Evolutionary conservation across 2,113 vertebrate species (phyloP).

Genomic region (Picathartes gymnocephalus): DNA sequence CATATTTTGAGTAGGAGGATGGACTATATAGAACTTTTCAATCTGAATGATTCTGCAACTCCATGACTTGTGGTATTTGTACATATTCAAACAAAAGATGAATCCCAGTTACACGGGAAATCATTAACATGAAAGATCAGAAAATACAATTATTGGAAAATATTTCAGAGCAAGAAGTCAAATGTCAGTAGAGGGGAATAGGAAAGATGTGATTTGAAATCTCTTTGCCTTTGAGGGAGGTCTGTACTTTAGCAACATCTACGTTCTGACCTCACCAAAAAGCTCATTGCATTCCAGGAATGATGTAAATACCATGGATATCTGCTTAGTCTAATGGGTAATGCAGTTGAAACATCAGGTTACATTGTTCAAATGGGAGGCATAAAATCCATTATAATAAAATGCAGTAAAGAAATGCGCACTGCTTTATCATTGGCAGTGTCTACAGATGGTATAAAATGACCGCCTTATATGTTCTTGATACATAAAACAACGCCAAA

Average conservation of each 20-base stretch:
- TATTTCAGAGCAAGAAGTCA: neutral
- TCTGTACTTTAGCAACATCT: neutral
- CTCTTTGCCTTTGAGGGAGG: neutral
- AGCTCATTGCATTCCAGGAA: neutral
- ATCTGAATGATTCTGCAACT: neutral
- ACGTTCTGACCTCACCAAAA: neutral
- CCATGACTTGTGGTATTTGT: neutral
- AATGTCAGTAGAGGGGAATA: neutral
- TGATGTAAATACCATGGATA: neutral
- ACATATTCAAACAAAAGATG: neutral
- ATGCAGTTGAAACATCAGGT: neutral
- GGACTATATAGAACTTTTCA: neutral
- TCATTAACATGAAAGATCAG: neutral
- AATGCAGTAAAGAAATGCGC: neutral
- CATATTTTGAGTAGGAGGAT: neutral
- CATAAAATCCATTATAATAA: neutral
- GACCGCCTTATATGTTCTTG: neutral
- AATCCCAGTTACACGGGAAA: neutral
- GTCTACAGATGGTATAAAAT: neutral
- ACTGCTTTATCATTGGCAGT: neutral
- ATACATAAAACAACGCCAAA: neutral
- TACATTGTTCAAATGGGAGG: neutral
- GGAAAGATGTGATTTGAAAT: neutral
- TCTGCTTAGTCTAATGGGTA: neutral
- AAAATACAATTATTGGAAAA: neutral